phyloP scores from a whole-genome alignment of 2,797 vertebrate genomes.

The Clamator glandarius region DNA sequence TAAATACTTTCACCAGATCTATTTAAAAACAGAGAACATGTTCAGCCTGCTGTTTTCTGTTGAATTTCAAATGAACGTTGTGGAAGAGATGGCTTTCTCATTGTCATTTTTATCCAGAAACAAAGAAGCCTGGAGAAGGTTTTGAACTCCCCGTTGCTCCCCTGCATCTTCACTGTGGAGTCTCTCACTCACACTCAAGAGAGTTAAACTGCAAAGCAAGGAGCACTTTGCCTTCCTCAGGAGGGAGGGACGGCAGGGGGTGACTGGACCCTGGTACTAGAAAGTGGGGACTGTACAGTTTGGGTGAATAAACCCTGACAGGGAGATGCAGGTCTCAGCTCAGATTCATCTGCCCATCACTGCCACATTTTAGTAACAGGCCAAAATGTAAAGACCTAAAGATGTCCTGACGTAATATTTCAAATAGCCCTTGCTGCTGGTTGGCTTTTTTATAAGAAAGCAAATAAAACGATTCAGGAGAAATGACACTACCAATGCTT shows the following conservation, averaged over 20 bases:
- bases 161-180: background rate
- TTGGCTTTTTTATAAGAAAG: background rate
- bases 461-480: background rate
- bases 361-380: background rate
- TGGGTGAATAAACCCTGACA: background rate
- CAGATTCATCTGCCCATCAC: background rate
- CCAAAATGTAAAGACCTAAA: background rate
- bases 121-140: background rate
- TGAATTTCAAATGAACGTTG: background rate
- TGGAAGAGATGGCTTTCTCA: background rate
- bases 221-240: background rate
- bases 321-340: background rate
- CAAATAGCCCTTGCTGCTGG: background rate
- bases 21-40: slow-evolving; percentile 29
- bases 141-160: background rate
- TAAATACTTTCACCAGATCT: slow-evolving; percentile 47
- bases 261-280: too few relatives aligned
- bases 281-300: background rate
- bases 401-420: background rate
- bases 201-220: background rate
- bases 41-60: slow-evolving; percentile 12
- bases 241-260: background rate
- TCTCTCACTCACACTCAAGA: too few relatives aligned
- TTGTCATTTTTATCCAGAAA: background rate
- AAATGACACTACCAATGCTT: background rate